These are phyloP conservation scores for Dicrurus megarhynchus DNA, from an alignment of 2,113 vertebrate species.

Conservation along the genomic window DNA sequence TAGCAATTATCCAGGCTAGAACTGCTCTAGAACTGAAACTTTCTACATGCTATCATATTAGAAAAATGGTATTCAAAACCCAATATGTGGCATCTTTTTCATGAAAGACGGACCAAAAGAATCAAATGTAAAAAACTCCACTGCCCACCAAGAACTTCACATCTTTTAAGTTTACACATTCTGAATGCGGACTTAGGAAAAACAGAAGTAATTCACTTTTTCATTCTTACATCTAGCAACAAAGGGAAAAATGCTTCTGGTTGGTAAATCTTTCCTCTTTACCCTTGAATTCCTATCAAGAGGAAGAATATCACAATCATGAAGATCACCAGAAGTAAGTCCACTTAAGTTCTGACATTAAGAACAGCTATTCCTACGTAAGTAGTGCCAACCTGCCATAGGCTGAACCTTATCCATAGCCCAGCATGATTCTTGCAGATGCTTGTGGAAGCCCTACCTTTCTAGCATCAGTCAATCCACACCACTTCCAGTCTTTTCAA, in stretches of 20 bases:
- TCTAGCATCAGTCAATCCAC: neutral
- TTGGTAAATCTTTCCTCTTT: neutral
- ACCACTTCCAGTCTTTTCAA: neutral
- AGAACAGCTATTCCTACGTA: neutral
- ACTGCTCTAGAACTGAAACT: neutral
- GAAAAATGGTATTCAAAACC: neutral
- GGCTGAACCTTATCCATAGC: neutral
- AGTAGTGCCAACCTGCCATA: neutral
- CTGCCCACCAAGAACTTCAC: neutral
- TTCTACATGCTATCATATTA: neutral
- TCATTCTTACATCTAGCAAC: neutral
- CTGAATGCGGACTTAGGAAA: neutral
- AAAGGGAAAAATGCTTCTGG: neutral
- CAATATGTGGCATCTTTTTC: neutral
- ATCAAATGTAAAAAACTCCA: fast-evolving
- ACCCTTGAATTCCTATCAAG: neutral
- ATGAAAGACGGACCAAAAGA: neutral
- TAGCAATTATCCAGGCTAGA: neutral
- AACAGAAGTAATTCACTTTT: neutral
- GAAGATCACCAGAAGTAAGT: neutral
- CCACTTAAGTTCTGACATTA: neutral
- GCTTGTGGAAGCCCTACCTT: neutral
- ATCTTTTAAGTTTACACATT: neutral
- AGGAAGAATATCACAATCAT: neutral
- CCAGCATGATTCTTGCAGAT: neutral